These are phyloP conservation scores for Macrotus californicus DNA, from an alignment of 2,113 vertebrate species.

Conservation along the genomic window DNA sequence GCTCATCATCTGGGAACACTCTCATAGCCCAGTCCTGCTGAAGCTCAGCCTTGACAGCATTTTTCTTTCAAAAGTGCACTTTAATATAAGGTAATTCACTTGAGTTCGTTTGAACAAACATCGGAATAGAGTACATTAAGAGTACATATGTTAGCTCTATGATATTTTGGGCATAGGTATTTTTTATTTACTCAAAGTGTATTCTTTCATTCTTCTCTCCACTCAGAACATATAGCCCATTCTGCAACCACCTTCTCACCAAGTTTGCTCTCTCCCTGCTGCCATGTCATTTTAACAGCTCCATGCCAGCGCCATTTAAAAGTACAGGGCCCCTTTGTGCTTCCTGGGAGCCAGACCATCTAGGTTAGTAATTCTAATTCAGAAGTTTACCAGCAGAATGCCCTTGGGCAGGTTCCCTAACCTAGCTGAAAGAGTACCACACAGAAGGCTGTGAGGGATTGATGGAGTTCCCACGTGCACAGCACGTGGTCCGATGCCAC, in stretches of 20 bases:
- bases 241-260: background rate
- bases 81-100: background rate
- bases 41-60: background rate
- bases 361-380: background rate
- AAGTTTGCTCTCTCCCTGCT: background rate
- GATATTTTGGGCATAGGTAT: background rate
- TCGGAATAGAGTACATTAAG: background rate
- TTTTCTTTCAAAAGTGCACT: background rate
- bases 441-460: background rate
- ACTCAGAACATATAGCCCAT: background rate
- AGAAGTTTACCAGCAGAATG: background rate
- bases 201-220: background rate
- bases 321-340: background rate
- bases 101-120: background rate
- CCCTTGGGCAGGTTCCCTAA: background rate
- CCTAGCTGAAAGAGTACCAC: background rate
- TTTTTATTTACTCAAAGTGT: background rate
- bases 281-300: background rate
- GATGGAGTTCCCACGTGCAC: background rate
- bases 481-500: background rate
- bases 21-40: no score
- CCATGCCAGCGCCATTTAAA: background rate
- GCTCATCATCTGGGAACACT: fast-evolving
- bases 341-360: background rate
- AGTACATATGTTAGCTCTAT: background rate